phyloP scores from a whole-genome alignment of 2,113 vertebrate genomes.

The Rhagologus leucostigma region DNA sequence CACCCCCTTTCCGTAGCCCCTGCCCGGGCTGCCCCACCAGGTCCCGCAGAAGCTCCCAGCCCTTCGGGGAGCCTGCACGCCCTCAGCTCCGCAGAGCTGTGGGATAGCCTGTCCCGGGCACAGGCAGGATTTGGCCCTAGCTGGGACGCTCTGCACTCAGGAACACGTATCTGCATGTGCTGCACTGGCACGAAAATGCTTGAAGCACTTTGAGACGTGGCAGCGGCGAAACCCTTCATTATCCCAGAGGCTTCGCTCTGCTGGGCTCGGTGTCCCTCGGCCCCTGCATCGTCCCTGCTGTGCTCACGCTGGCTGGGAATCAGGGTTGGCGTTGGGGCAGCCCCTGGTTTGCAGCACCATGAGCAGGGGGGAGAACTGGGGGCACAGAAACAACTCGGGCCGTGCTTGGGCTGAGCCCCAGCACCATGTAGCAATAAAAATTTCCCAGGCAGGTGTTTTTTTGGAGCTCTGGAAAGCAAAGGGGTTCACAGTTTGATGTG shows the following conservation, averaged over 20 bases:
- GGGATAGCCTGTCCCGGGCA: neutral
- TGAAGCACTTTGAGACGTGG: neutral
- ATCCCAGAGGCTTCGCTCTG: neutral
- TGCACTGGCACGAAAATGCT: neutral
- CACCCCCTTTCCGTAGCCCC: neutral
- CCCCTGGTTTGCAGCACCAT: neutral
- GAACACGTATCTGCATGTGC: neutral
- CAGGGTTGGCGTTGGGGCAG: rapidly evolving
- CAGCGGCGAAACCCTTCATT: neutral
- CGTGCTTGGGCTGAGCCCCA: neutral
- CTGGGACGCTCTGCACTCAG: rapidly evolving
- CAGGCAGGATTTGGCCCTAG: neutral
- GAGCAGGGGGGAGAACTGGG: neutral
- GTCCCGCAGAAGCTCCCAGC: neutral
- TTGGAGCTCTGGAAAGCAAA: neutral
- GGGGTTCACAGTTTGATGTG: neutral
- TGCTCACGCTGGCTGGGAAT: rapidly evolving
- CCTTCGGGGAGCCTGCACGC: neutral
- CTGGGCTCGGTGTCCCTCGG: neutral
- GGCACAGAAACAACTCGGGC: neutral
- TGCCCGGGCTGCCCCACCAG: neutral
- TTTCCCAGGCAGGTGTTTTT: neutral
- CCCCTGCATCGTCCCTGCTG: neutral
- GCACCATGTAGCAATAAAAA: rapidly evolving
- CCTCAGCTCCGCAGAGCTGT: neutral